A percentile compares a stretch with the other conserved stretches of the same genome.
Evolutionary conservation across 2,888 invertebrate species (phyloP).

Genomic region (Tinea trinotella): DNA sequence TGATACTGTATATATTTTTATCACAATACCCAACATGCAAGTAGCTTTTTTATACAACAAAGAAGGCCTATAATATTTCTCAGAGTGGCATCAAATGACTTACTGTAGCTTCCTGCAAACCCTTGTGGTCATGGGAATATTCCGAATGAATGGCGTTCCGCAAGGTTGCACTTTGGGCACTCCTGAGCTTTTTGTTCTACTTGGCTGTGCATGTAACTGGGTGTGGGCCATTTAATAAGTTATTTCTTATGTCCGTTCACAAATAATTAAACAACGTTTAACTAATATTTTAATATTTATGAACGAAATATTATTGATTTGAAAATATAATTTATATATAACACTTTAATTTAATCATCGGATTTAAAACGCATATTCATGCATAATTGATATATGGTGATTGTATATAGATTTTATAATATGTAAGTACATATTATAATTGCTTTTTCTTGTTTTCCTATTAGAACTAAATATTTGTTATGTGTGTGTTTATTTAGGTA

Average conservation of each 20-base stretch:
- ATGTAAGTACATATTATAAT: too few relatives aligned
- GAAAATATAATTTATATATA: too few relatives aligned
- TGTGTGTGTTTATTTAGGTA: too few relatives aligned
- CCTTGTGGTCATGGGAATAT: slow-evolving; percentile 9
- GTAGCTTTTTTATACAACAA: background rate
- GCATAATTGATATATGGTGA: too few relatives aligned
- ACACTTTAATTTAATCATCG: too few relatives aligned
- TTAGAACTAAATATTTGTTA: background rate
- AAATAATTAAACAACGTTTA: too few relatives aligned
- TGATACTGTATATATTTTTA: too few relatives aligned
- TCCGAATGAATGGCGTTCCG: slow-evolving; percentile 1
- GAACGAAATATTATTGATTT: too few relatives aligned
- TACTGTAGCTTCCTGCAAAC: slow-evolving; percentile 1
- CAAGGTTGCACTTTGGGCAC: slow-evolving; percentile 10
- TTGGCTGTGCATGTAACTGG: background rate
- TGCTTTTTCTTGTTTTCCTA: background rate
- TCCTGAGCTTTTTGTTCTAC: slow-evolving; percentile 8
- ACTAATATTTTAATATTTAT: too few relatives aligned
- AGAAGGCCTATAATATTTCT: background rate
- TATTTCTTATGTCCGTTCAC: too few relatives aligned
- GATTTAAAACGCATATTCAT: too few relatives aligned
- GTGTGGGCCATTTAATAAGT: background rate
- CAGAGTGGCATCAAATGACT: background rate
- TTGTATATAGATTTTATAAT: background rate
- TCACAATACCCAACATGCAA: too few relatives aligned